Evolutionary conservation across 2,113 vertebrate species (phyloP).

Genomic region (Ornithorhynchus anatinus): DNA sequence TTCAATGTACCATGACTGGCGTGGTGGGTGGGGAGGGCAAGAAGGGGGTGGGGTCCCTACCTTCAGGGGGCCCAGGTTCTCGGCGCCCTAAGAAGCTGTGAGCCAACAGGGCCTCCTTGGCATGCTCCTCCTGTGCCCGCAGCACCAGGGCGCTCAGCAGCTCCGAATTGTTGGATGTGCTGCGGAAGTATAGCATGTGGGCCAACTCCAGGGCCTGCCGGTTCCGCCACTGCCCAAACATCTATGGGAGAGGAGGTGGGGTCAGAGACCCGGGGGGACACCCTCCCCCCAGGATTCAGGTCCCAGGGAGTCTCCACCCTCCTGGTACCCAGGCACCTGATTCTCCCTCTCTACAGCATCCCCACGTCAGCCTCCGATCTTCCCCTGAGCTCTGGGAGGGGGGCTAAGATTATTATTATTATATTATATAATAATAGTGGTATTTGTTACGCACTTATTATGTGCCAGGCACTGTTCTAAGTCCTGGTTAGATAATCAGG

Average conservation of each 20-base stretch:
- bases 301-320: too few relatives aligned
- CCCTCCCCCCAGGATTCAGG: too few relatives aligned
- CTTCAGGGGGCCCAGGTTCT: background rate
- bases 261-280: background rate
- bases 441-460: too few relatives aligned
- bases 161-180: constrained; percentile 71
- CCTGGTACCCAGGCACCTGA: too few relatives aligned
- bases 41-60: background rate
- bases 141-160: constrained; percentile 62
- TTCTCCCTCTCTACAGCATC: background rate
- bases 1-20: too few relatives aligned
- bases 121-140: constrained; percentile 67
- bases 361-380: background rate
- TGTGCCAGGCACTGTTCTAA: too few relatives aligned
- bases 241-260: constrained; percentile 19
- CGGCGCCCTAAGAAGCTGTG: constrained; percentile 54
- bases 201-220: constrained; percentile 66
- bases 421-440: too few relatives aligned
- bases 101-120: constrained; percentile 68
- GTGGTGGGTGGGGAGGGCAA: too few relatives aligned
- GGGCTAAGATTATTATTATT: too few relatives aligned
- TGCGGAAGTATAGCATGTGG: constrained; percentile 70
- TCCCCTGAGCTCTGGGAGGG: too few relatives aligned
- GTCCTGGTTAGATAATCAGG: too few relatives aligned
- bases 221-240: constrained; percentile 65